Conservation (phyloP, 2,113 vertebrate species). For the Panurus biarmicus region DNA sequence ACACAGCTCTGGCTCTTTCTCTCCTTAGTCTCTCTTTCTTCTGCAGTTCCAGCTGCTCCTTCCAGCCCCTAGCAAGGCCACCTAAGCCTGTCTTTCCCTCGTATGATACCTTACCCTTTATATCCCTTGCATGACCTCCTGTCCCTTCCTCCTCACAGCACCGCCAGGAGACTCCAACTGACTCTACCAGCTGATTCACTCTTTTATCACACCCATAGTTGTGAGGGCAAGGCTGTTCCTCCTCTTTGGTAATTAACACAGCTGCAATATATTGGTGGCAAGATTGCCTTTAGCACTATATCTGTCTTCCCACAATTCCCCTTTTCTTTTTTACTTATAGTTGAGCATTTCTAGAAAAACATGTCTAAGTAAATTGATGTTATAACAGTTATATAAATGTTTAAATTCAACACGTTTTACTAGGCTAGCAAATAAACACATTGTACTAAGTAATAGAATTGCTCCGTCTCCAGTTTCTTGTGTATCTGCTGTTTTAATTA, state of each 20-base stretch:
- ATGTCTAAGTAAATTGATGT: neutral
- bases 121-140: neutral
- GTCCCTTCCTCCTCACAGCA: neutral
- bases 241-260: neutral
- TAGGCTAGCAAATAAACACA: neutral
- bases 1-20: neutral
- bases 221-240: neutral
- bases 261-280: neutral
- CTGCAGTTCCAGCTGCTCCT: neutral
- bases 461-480: neutral
- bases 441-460: neutral
- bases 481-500: neutral
- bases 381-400: neutral
- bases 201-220: neutral
- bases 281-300: neutral
- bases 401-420: neutral
- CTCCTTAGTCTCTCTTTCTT: neutral
- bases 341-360: neutral
- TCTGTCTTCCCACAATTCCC: neutral
- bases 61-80: neutral
- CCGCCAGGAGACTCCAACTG: neutral
- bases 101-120: neutral
- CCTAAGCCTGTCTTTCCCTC: neutral
- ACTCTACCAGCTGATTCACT: neutral
- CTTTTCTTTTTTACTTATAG: neutral